Conservation (phyloP, 64 coral and sea anemone genomes). For the Trachythela sp. region DNA sequence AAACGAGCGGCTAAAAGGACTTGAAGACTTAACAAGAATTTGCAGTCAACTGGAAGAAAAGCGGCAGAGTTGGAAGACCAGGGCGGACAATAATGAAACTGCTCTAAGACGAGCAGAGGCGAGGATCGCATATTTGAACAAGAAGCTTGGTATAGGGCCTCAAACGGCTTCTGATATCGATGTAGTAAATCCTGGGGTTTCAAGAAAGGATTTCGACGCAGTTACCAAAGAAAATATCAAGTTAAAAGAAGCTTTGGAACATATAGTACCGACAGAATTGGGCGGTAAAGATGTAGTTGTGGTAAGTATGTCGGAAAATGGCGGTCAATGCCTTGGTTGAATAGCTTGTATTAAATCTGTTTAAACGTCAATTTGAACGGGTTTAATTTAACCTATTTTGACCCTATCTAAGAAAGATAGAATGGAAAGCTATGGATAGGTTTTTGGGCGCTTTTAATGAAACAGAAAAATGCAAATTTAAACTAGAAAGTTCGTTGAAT, state of each 20-base stretch:
- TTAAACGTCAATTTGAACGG: too few species aligned
- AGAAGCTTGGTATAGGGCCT: neutral
- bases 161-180: neutral
- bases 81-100: neutral
- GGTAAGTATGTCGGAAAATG: neutral
- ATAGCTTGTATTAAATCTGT: too few species aligned
- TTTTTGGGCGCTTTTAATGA: neutral
- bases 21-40: neutral
- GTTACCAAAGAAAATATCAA: neutral
- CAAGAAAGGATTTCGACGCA: neutral
- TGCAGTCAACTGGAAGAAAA: neutral
- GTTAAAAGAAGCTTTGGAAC: neutral
- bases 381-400: neutral
- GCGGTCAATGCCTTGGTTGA: neutral
- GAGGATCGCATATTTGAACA: neutral
- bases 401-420: neutral
- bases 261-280: too few species aligned
- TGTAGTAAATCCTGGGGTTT: neutral
- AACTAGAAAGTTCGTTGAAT: too few species aligned
- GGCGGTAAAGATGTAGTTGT: neutral
- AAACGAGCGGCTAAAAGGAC: neutral
- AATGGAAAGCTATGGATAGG: neutral
- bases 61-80: neutral
- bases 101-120: too few species aligned
- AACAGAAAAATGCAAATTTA: too few species aligned